Base-by-base conservation (phyloP, 2,888 invertebrate genomes). In the Itoplectis maculator region DNA sequence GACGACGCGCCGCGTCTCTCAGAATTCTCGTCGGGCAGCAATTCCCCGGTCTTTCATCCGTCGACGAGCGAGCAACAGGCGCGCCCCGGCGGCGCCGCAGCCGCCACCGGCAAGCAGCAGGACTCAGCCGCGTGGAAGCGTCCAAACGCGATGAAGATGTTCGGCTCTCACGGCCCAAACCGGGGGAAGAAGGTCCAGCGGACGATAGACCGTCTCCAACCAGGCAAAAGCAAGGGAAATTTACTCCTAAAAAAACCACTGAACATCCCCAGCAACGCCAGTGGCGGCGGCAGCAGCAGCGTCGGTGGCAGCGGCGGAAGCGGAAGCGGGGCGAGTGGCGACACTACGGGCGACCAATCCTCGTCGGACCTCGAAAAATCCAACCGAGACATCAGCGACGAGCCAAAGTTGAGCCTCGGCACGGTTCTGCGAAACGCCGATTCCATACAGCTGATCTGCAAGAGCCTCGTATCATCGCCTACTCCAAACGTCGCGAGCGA, bases 171-270 rank as follows among this genome's bases (percentile, higher is more conserved):
- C 15, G 90, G 91, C 11, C 89, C 92, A 29, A 86, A 85, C 18
- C 89, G 92, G 85, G 90, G 91, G 84, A 92, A 92, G 86, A 97
- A 97, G 93, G 94, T 96, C 81, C 96, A 97, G 91, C 94, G 97
- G 84, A 97, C 97, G 0, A 97, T 97, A 86, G 97, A 97, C 86
- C 94, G 97, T 76, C 93, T 97, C 69, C 97, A 97, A 88, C 97
- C 97, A 0, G 97, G 97, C 0, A 97, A 97, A 93, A 96, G 97
- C 89, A 97, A 97, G 94, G 97, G 97, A 0, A 97, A 97, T 93
- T 93, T 97, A 20, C 86, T 92, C 29, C 93, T 97, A 35, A 95
- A 96, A 49, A 97, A 96, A 90, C 94, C 95, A 2, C 88, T 94
- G 15, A 95, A 95, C 6, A 90, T 93, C 13, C 93, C 94, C 11